Percentiles rank a stretch among this genome's conserved stretches.
Evolutionary conservation across 1,140 invertebrate species (phyloP).

Genomic region (Drosophila seguyi): DNA sequence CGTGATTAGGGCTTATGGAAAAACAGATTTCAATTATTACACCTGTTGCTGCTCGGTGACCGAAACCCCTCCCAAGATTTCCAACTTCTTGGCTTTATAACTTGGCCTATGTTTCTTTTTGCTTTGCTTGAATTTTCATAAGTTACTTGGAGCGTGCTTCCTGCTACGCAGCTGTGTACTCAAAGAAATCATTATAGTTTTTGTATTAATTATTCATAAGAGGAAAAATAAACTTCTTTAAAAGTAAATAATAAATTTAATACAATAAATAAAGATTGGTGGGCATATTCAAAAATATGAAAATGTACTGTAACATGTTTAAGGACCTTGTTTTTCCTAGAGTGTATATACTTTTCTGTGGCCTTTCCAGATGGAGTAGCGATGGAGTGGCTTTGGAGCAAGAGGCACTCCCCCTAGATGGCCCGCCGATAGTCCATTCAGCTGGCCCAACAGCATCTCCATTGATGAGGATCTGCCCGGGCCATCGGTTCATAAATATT

Average conservation of each 20-base stretch:
- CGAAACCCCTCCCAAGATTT: constrained; percentile 50
- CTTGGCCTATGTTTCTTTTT: constrained; percentile 8
- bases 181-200: constrained; percentile 8
- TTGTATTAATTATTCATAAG: neutral
- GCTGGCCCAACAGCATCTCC: constrained; percentile 26
- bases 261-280: neutral
- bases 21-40: constrained; percentile 79
- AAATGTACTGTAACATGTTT: no score
- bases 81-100: constrained; percentile 26
- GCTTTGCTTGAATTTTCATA: constrained; percentile 57
- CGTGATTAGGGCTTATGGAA: constrained; percentile 75
- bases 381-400: constrained; percentile 27
- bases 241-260: neutral
- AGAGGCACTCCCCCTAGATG: constrained; percentile 56
- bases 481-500: constrained; percentile 80
- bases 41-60: constrained; percentile 65
- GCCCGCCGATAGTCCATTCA: constrained; percentile 44
- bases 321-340: neutral
- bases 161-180: constrained; percentile 59
- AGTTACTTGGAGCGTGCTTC: constrained; percentile 75
- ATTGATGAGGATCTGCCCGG: constrained; percentile 68
- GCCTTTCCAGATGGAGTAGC: constrained; percentile 24
- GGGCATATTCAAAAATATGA: no score
- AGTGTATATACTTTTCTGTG: constrained; percentile 27
- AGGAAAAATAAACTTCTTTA: neutral